Conservation (phyloP, 2,797 vertebrate species). For the Pagetopsis macropterus region DNA sequence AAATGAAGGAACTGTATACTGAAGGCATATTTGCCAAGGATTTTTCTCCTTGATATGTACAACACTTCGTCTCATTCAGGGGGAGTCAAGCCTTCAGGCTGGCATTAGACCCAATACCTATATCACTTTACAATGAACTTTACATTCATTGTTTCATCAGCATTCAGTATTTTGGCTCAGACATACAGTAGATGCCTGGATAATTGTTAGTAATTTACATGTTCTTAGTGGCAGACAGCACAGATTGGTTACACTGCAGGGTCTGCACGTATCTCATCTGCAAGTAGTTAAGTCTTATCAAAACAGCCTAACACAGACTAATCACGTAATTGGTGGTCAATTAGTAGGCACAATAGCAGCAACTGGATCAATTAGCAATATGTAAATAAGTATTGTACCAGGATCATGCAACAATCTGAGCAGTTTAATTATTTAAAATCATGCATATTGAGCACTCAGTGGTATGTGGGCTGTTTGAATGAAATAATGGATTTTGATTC, state of each 20-base stretch:
- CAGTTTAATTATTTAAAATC: conserved; percentile 15
- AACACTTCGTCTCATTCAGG: conserved; percentile 15
- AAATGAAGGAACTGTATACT: neutral
- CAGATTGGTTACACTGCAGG: conserved; percentile 45
- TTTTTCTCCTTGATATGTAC: neutral
- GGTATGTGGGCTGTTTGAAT: neutral
- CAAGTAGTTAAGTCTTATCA: conserved; percentile 64
- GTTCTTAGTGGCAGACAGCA: conserved; percentile 58
- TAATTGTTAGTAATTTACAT: conserved; percentile 64
- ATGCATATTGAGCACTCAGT: conserved; percentile 33
- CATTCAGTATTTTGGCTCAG: conserved; percentile 41
- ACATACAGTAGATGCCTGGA: conserved; percentile 41
- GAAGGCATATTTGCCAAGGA: neutral
- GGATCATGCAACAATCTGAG: conserved; percentile 30
- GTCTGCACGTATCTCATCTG: conserved; percentile 37
- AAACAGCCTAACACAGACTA: conserved; percentile 64
- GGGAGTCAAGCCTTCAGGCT: neutral
- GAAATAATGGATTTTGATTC: neutral
- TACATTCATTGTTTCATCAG: conserved; percentile 34
- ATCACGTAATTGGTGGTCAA: conserved; percentile 68
- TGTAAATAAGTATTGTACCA: conserved; percentile 64
- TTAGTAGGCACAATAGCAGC: conserved; percentile 68
- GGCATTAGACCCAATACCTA: neutral
- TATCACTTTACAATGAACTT: conserved; percentile 10
- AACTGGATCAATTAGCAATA: conserved; percentile 62